Evolutionary conservation across 2,797 vertebrate species (phyloP).

Genomic region (Poliocrania exsul): DNA sequence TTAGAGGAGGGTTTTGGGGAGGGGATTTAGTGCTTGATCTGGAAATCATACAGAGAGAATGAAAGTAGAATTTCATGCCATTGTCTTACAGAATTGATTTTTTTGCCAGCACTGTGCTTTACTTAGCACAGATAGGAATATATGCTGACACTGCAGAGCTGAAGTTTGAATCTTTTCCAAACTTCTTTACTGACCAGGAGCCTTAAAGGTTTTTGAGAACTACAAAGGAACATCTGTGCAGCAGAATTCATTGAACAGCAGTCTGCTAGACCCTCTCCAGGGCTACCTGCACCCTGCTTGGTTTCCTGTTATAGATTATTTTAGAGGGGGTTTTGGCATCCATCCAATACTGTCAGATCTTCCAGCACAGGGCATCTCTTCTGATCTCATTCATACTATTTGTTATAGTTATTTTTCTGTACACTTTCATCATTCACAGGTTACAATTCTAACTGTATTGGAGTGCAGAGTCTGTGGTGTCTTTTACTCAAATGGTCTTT

Average conservation of each 20-base stretch:
- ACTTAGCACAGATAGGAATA: not conserved
- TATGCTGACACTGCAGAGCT: constrained; percentile 41
- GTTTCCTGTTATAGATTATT: constrained; percentile 48
- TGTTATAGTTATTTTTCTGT: not conserved
- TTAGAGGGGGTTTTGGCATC: not conserved
- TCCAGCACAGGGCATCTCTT: not conserved
- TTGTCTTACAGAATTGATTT: constrained; percentile 19
- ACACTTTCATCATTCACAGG: not conserved
- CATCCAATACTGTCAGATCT: not conserved
- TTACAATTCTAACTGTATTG: not conserved
- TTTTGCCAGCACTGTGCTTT: constrained; percentile 11
- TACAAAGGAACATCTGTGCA: constrained; percentile 49
- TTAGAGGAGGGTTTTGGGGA: not conserved
- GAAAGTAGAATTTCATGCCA: not conserved
- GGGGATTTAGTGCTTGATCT: not conserved
- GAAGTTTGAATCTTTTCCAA: constrained; percentile 45
- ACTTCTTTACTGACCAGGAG: constrained; percentile 34
- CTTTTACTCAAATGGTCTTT: not conserved
- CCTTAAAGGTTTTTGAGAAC: constrained; percentile 49
- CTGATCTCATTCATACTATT: not conserved
- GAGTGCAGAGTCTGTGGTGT: not conserved
- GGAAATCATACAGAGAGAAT: not conserved
- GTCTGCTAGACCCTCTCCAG: constrained; percentile 5
- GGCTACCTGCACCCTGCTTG: constrained; percentile 34
- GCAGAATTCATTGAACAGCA: constrained; percentile 28